phyloP scores from a whole-genome alignment of 2,888 invertebrate genomes.

The Drosophila birchii region DNA sequence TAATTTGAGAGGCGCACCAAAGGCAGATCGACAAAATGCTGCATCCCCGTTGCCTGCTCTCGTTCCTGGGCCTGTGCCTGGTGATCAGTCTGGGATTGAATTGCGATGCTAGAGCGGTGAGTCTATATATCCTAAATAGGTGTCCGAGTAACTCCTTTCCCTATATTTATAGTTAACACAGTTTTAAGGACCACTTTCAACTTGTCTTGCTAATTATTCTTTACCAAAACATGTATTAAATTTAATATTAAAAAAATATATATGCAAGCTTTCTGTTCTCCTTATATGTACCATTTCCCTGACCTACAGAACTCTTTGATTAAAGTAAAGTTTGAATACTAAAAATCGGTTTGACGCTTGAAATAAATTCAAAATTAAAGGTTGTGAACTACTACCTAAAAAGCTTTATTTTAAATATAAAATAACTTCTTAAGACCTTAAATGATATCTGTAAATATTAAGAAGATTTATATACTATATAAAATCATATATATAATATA shows the following conservation, averaged over 20 bases:
- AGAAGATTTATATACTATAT: not conserved
- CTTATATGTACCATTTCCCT: not conserved
- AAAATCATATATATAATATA: no score
- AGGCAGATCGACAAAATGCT: conserved; percentile 41
- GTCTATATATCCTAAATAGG: not conserved
- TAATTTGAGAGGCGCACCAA: not conserved
- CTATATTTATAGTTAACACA: no score
- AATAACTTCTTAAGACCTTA: not conserved
- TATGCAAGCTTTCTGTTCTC: no score
- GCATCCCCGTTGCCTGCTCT: conserved; percentile 55
- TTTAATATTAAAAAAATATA: no score
- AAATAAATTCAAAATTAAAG: not conserved
- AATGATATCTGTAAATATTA: not conserved
- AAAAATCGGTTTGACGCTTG: not conserved
- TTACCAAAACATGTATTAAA: no score
- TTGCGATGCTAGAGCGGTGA: conserved; percentile 83
- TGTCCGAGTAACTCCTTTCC: no score
- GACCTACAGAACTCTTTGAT: not conserved
- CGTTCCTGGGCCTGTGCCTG: conserved; percentile 74
- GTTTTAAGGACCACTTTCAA: no score
- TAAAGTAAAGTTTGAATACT: not conserved
- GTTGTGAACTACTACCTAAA: not conserved
- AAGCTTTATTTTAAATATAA: not conserved
- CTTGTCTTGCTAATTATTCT: no score
- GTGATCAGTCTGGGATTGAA: conserved; percentile 65